Conservation (phyloP, 2,888 invertebrate species). For the Nebria salina region DNA sequence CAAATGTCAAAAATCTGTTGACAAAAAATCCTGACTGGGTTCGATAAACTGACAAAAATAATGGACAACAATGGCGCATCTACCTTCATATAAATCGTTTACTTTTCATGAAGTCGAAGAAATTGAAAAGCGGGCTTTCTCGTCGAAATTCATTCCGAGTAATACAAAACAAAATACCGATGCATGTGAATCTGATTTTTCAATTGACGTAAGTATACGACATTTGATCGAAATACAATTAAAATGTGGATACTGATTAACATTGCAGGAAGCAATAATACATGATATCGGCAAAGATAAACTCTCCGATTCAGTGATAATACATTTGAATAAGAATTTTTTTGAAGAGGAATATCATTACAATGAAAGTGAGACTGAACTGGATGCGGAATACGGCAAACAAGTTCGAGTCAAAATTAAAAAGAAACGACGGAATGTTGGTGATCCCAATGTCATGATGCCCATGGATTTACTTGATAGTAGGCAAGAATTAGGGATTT, state of each 20-base stretch:
- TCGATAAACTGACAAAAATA: neutral
- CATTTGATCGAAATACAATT: neutral
- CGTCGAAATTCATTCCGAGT: neutral
- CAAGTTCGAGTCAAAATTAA: neutral
- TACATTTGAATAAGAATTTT: conserved; percentile 7
- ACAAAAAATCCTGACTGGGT: neutral
- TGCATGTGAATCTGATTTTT: neutral
- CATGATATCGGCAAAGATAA: neutral
- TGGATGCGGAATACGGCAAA: neutral
- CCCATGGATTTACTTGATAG: neutral
- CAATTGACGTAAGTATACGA: neutral
- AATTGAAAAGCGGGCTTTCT: conserved; percentile 33
- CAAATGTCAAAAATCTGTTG: neutral
- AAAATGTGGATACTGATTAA: neutral
- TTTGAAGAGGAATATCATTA: neutral
- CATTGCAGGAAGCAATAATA: neutral
- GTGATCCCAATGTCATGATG: neutral
- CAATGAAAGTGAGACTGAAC: neutral
- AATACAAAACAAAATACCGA: neutral
- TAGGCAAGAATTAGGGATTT: neutral
- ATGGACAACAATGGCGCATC: conserved; percentile 30
- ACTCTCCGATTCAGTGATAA: neutral
- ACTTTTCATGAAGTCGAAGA: conserved; percentile 40
- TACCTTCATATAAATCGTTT: conserved; percentile 39
- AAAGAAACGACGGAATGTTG: neutral